Conservation (phyloP, 2,888 invertebrate species). For the Drosophila nigricruria region DNA sequence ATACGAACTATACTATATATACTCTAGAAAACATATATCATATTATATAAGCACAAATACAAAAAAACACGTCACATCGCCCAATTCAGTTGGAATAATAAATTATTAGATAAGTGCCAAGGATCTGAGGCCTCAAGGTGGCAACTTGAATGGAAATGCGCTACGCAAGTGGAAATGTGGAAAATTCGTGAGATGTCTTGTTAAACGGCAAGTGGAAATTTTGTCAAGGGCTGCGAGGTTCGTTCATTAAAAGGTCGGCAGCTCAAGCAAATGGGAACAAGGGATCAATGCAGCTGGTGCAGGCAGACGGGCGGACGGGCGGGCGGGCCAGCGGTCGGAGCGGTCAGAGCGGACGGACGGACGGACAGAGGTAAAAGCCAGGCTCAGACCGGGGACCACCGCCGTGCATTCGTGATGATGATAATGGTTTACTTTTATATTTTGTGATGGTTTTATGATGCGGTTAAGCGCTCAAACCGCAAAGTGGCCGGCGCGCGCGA, state of each 20-base stretch:
- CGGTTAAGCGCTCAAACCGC: conserved; percentile 79
- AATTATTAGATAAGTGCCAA: conserved; percentile 16
- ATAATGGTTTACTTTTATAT: conserved; percentile 79
- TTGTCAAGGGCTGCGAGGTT: conserved; percentile 27
- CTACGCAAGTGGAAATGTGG: conserved; percentile 20
- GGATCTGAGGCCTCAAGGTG: background rate
- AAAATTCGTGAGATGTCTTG: conserved; percentile 25
- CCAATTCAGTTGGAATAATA: background rate
- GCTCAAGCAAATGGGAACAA: conserved; percentile 25
- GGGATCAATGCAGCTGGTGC: conserved; percentile 62
- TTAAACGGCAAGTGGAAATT: conserved; percentile 48
- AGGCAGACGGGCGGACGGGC: conserved; percentile 20
- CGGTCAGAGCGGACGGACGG: conserved; percentile 8
- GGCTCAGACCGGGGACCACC: conserved; percentile 50
- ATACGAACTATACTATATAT: background rate
- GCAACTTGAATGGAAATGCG: conserved; percentile 34
- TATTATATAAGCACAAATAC: background rate
- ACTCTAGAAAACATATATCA: background rate
- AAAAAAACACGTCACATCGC: background rate
- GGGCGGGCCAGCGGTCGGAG: conserved; percentile 21
- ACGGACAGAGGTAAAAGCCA: conserved; percentile 26
- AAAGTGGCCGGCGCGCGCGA: conserved; percentile 72
- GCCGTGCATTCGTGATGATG: conserved; percentile 72
- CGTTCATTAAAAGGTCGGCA: conserved; percentile 58
- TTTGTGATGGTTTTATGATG: conserved; percentile 80